Conservation (phyloP, 2,113 vertebrate species). For the Rhinoptilus africanus region DNA sequence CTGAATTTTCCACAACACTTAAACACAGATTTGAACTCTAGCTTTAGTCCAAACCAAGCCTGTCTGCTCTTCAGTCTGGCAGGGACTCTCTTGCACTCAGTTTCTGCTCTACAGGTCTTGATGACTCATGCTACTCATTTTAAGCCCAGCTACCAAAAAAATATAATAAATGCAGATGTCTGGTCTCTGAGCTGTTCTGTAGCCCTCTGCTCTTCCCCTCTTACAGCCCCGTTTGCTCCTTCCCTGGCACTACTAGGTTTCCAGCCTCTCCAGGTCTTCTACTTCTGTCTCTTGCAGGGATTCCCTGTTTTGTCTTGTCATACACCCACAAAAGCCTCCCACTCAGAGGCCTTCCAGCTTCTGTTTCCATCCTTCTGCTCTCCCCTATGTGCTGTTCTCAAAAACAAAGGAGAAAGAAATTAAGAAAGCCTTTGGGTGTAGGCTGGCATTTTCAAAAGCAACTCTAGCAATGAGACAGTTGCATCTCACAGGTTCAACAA, state of each 20-base stretch:
- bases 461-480: background rate
- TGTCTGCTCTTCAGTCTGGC: background rate
- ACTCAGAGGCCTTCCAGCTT: background rate
- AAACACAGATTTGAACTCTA: background rate
- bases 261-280: background rate
- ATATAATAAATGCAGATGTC: background rate
- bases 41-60: background rate
- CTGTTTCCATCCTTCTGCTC: background rate
- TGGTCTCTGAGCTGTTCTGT: background rate
- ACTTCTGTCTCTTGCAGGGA: background rate
- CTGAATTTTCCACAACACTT: background rate
- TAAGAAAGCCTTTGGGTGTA: background rate
- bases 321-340: background rate
- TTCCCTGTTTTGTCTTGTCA: background rate
- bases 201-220: background rate
- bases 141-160: background rate
- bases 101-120: background rate
- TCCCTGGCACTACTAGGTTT: background rate
- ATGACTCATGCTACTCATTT: background rate
- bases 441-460: background rate
- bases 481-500: background rate
- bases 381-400: background rate
- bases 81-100: background rate
- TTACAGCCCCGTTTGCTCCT: background rate
- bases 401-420: background rate